Evolutionary conservation across 2,888 invertebrate genomes (phyloP).

Genomic region (Monopis laevigella): DNA sequence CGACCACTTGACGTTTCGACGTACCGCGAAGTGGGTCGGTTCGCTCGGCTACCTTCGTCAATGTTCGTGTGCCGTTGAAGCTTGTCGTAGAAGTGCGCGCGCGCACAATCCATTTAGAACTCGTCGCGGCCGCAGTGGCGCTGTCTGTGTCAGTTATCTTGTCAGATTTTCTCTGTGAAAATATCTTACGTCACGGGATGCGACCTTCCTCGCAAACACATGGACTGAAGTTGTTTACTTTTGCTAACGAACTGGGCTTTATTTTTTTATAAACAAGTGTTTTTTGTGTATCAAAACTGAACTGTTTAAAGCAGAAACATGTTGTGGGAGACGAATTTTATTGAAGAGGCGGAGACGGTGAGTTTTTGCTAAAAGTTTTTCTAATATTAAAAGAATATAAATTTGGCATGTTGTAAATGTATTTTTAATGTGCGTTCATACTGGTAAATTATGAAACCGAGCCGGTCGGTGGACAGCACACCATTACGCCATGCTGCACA

Average conservation of each 20-base stretch:
- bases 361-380: constrained; percentile 28
- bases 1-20: constrained; percentile 48
- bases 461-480: constrained; percentile 28
- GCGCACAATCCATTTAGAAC: constrained; percentile 40
- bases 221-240: constrained; percentile 36
- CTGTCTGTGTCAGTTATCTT: no score
- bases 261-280: constrained; percentile 27
- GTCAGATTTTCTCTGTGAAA: no score
- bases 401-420: constrained; percentile 22
- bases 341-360: constrained; percentile 56
- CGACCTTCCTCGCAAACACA: constrained; percentile 25
- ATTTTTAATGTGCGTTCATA: constrained; percentile 25
- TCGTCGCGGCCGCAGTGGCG: constrained; percentile 32
- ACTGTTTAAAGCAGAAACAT: constrained; percentile 36
- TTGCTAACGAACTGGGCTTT: constrained; percentile 2
- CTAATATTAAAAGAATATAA: constrained; percentile 15
- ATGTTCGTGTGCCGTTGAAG: constrained; percentile 38
- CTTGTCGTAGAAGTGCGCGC: constrained; percentile 29
- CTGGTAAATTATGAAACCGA: constrained; percentile 46
- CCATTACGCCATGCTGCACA: constrained; percentile 21
- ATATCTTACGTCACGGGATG: constrained; percentile 44
- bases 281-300: constrained; percentile 32
- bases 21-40: constrained; percentile 47
- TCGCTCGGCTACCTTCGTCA: constrained; percentile 43
- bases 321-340: constrained; percentile 58